Evolutionary conservation across 2,888 invertebrate genomes (phyloP).

Genomic region (Epirrita christyi): DNA sequence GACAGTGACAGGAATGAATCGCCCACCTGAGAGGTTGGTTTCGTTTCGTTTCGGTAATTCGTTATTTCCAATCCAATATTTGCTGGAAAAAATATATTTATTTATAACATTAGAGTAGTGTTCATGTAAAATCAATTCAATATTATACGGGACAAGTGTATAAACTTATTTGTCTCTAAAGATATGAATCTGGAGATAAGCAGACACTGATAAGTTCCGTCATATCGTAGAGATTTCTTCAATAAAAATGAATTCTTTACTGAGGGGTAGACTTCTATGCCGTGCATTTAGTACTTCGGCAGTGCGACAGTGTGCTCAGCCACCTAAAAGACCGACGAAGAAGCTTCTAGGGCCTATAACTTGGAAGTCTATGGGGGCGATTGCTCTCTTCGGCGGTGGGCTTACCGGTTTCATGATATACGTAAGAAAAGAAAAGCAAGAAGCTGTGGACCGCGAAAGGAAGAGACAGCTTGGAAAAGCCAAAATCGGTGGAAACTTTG

Average conservation of each 20-base stretch:
- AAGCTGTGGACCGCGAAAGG: conserved; percentile 88
- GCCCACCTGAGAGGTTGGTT: not conserved
- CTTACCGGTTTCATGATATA: conserved; percentile 90
- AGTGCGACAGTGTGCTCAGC: conserved; percentile 60
- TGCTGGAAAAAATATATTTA: not conserved
- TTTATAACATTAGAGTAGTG: not conserved
- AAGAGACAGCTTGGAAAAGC: conserved; percentile 94
- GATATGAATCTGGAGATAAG: conserved; percentile 24
- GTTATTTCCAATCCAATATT: not conserved
- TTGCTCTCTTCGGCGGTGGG: conserved; percentile 87
- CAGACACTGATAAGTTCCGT: conserved; percentile 33
- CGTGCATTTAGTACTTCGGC: conserved; percentile 64
- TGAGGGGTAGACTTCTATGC: conserved; percentile 51
- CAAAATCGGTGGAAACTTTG: conserved; percentile 96
- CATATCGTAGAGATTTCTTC: conserved; percentile 8
- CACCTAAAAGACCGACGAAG: conserved; percentile 60
- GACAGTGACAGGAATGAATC: too few species aligned
- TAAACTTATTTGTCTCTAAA: not conserved
- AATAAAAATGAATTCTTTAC: conserved; percentile 64
- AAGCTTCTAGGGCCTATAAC: conserved; percentile 87
- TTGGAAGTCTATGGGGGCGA: conserved; percentile 91
- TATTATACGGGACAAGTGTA: not conserved
- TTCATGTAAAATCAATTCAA: not conserved
- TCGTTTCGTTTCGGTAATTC: not conserved
- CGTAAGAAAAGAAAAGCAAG: conserved; percentile 92